Percentiles rank a stretch among this genome's conserved stretches.
phyloP scores from a whole-genome alignment of 2,113 vertebrate genomes.

The Myotis yumanensis region DNA sequence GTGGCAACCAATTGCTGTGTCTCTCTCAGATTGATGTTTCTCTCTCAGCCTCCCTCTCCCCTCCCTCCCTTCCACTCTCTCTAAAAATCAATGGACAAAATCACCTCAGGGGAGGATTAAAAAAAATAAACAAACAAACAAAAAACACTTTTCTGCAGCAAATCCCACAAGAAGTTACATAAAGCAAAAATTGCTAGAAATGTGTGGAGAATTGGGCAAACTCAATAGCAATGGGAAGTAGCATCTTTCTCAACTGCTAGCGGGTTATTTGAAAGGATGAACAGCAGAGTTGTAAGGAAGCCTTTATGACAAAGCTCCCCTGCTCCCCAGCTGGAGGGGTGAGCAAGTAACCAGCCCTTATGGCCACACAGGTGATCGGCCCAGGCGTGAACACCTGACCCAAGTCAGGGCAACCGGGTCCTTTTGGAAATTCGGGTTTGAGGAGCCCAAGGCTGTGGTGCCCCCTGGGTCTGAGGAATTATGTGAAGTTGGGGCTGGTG shows the following conservation, averaged over 20 bases:
- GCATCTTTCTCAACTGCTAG: neutral
- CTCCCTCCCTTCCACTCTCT: too few species aligned
- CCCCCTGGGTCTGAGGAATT: neutral
- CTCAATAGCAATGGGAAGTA: neutral
- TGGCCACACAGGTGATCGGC: neutral
- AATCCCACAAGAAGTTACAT: slow-evolving; percentile 22
- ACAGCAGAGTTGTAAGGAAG: neutral
- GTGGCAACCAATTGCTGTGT: too few species aligned
- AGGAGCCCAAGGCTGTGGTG: neutral
- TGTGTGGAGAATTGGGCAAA: neutral
- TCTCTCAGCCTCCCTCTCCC: too few species aligned
- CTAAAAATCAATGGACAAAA: too few species aligned
- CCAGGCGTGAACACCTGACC: neutral
- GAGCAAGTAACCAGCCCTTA: neutral
- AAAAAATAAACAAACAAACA: too few species aligned
- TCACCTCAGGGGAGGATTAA: too few species aligned
- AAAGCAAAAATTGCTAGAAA: neutral
- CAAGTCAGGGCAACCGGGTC: neutral
- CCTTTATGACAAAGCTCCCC: neutral
- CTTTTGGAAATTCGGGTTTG: neutral
- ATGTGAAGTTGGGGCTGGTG: neutral
- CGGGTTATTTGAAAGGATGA: neutral
- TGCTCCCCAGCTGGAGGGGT: neutral
- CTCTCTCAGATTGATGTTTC: too few species aligned
- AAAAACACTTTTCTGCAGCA: neutral